Conservation (phyloP, 2,113 vertebrate species). For the Procavia capensis region DNA sequence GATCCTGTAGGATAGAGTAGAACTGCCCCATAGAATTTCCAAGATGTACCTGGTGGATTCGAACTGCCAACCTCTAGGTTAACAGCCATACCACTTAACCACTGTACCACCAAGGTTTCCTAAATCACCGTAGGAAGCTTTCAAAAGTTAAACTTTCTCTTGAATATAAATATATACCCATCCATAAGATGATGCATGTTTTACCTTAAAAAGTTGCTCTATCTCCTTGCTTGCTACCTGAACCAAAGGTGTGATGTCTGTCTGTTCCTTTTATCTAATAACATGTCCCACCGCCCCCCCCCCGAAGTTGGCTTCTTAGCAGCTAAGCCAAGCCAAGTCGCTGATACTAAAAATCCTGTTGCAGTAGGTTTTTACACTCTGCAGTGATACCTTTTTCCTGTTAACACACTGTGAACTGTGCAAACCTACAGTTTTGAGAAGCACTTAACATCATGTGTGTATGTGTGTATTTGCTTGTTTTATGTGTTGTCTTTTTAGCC, state of each 20-base stretch:
- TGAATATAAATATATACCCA: neutral
- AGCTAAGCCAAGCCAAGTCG: no score
- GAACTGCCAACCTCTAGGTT: no score
- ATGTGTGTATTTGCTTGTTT: neutral
- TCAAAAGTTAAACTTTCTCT: slow-evolving; percentile 36
- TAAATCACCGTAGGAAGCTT: no score
- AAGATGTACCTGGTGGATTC: no score
- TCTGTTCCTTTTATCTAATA: slow-evolving; percentile 19
- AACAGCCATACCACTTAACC: no score
- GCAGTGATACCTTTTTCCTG: neutral
- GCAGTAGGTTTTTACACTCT: neutral
- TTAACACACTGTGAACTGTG: neutral
- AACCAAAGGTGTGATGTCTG: neutral
- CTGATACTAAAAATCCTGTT: slow-evolving; percentile 12
- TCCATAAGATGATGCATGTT: neutral
- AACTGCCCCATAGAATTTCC: no score
- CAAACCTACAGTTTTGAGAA: slow-evolving; percentile 21
- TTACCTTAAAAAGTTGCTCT: slow-evolving; percentile 15
- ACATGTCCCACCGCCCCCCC: neutral
- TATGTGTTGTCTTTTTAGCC: neutral
- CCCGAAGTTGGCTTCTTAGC: neutral
- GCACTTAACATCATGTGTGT: neutral
- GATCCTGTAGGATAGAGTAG: no score
- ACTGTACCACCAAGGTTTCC: no score
- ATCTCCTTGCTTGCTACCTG: neutral